A percentile compares a stretch with the other conserved stretches of the same genome.
These are phyloP conservation scores for Metaphire vulgaris DNA, from an alignment of 1,140 invertebrate genomes.

Conservation along the genomic window DNA sequence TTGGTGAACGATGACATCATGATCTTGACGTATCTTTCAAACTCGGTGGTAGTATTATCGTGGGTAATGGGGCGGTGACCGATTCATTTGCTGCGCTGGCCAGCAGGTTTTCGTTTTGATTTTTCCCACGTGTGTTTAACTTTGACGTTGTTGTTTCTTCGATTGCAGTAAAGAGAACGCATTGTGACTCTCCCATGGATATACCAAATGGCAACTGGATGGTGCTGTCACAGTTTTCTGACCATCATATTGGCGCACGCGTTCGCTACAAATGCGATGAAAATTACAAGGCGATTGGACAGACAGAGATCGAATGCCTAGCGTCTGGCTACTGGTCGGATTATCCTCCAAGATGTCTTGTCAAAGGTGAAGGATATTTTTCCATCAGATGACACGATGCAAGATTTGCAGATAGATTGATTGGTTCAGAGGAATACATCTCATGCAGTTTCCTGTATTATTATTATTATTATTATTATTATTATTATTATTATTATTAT, in stretches of 20 bases:
- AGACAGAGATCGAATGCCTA: slow-evolving; percentile 29
- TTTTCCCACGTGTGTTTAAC: too few species aligned
- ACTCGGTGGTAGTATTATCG: too few species aligned
- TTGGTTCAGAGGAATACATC: too few species aligned
- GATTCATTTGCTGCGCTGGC: too few species aligned
- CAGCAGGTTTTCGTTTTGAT: too few species aligned
- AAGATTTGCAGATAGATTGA: slow-evolving; percentile 26
- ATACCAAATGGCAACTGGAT: slow-evolving; percentile 33
- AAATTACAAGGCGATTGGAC: slow-evolving; percentile 32
- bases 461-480: too few species aligned
- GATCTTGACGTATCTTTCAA: too few species aligned
- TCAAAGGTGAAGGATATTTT: not conserved
- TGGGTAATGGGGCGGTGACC: too few species aligned
- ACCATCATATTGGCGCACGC: slow-evolving; percentile 28
- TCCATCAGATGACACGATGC: slow-evolving; percentile 30
- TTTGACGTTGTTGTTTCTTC: too few species aligned
- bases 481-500: too few species aligned
- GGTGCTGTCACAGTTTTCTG: slow-evolving; percentile 21
- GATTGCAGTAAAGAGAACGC: slow-evolving; percentile 27
- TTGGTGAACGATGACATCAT: too few species aligned
- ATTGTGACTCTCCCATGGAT: slow-evolving; percentile 26
- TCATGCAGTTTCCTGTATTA: too few species aligned
- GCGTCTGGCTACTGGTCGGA: slow-evolving; percentile 30
- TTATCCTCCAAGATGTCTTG: slow-evolving; percentile 31
- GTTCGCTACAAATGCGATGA: slow-evolving; percentile 32